Base-by-base conservation (phyloP, 2,113 vertebrate species). In the Sinocyclocheilus anshuiensis region DNA sequence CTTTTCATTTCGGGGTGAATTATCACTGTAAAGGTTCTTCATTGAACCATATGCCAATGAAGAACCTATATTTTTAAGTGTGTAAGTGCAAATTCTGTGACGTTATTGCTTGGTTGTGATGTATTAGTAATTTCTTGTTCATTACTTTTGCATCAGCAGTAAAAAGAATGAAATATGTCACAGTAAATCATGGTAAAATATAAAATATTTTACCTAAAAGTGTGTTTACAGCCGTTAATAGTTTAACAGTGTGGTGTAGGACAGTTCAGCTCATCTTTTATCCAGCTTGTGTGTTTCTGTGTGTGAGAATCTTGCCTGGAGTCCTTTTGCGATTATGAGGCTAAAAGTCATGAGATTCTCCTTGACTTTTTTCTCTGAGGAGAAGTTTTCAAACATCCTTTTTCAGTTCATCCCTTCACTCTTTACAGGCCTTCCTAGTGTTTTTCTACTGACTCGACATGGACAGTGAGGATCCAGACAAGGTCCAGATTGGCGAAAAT, bases 401-500 rank as follows among this genome's bases (percentile, higher is more conserved):
- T 55, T 24, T 75, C 13, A 53, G 3, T 24, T 45, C 2, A 6
- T 75, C 20, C 6, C 45, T 33, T 90, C 81, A 79, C 20, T 83
- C 20, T 69, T 55, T 42, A 72, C 36, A 63, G 22, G 4, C 81
- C 65, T 69, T 33, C 24, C 33, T 63, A 26, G 42, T 61, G 83
- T 65, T 79, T 59, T 81, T 22, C n/a, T 22, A 75, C 50, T 13
- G 89, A 89, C 87, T 6, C 24, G 90, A 77, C 84, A 96, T 96
- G 95, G 94, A 93, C 90, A 85, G 87, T 71, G 63, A 75, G 65
- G n/a, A 85, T 53, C 71, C 90, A 91, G 72, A 92, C 33, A 86
- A 88, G 78, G 96, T 99, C 86, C 96, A 96, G 81, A 96, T 98
- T 0, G 97, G 97, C 77, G 96, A 97, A 86, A 96, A 96, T 91